A percentile compares a stretch with the other conserved stretches of the same genome.
These are phyloP conservation scores for Prunella himalayana DNA, from an alignment of 2,113 vertebrate species.

Conservation along the genomic window DNA sequence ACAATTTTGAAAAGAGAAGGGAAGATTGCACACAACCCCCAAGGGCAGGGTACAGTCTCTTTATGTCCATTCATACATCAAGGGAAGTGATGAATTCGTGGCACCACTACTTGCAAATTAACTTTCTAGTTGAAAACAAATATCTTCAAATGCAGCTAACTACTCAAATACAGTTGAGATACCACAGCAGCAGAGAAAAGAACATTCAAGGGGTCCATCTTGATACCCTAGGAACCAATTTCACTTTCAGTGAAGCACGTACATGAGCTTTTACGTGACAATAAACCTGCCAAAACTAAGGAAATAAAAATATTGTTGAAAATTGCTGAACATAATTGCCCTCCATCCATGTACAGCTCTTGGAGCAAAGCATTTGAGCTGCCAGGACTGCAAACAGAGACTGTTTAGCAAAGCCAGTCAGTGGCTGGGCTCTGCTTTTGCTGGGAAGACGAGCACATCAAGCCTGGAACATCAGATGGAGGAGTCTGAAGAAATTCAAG, in stretches of 20 bases:
- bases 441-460: background rate
- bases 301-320: background rate
- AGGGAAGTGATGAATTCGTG: background rate
- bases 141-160: background rate
- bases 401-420: background rate
- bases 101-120: background rate
- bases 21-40: background rate
- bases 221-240: background rate
- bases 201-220: background rate
- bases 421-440: accelerated
- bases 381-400: background rate
- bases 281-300: background rate
- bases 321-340: background rate
- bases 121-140: constrained; percentile 1
- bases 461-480: background rate
- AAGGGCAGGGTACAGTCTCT: background rate
- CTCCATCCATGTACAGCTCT: background rate
- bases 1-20: background rate
- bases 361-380: background rate
- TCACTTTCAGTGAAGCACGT: background rate
- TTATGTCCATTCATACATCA: background rate
- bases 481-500: background rate
- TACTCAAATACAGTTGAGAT: background rate
- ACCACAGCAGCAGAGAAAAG: background rate
- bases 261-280: background rate